Conservation (phyloP, 2,113 vertebrate species). For the Charina bottae region DNA sequence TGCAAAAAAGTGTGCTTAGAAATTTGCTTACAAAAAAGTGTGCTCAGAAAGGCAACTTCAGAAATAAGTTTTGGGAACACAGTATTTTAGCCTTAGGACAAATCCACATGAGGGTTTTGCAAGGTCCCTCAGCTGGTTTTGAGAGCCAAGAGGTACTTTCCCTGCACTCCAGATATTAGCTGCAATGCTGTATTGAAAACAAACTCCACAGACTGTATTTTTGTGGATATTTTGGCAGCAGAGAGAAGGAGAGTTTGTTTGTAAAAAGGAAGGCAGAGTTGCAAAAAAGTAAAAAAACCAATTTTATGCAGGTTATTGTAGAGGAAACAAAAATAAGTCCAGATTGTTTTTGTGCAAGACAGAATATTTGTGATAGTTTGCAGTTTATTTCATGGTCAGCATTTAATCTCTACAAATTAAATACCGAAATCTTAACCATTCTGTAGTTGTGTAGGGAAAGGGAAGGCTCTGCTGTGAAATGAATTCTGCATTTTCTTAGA, state of each 20-base stretch:
- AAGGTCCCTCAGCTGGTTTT: not conserved
- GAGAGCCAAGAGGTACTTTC: not conserved
- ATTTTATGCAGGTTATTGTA: not conserved
- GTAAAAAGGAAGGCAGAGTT: not conserved
- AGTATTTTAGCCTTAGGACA: not conserved
- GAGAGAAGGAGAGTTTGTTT: not conserved
- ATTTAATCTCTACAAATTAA: not conserved
- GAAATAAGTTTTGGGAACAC: not conserved
- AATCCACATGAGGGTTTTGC: not conserved
- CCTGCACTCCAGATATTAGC: not conserved
- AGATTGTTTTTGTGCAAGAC: not conserved
- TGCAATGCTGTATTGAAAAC: not conserved
- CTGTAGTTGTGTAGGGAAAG: not conserved
- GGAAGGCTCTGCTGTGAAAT: not conserved
- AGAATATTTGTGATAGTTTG: not conserved
- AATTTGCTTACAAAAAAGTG: not conserved
- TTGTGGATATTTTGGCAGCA: not conserved
- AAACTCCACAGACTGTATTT: not conserved
- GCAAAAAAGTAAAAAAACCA: not conserved
- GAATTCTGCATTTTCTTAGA: not conserved
- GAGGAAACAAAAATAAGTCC: not conserved
- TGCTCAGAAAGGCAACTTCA: not conserved
- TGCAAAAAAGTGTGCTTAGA: not conserved
- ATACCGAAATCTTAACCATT: not conserved
- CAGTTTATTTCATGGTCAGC: not conserved